phyloP scores from a whole-genome alignment of 2,113 vertebrate genomes.

The Microcebus lehilahytsara region DNA sequence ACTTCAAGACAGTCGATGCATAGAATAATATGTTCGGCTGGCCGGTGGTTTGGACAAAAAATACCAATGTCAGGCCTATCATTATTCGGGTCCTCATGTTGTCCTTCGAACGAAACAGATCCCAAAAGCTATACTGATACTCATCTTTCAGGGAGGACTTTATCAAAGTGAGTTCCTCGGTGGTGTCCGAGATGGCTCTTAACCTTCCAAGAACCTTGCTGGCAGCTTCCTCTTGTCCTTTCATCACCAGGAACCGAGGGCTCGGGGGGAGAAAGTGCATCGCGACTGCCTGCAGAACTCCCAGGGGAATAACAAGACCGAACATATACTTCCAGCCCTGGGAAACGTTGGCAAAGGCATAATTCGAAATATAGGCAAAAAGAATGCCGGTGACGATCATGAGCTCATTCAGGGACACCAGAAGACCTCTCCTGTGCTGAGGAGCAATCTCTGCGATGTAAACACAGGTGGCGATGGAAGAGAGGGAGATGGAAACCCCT shows the following conservation, averaged over 20 bases:
- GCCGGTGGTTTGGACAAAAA: constrained; percentile 95
- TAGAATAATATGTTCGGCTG: constrained; percentile 97
- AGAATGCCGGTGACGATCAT: constrained; percentile 95
- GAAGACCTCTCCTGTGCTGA: constrained; percentile 90
- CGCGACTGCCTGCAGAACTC: constrained; percentile 88
- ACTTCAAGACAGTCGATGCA: constrained; percentile 94
- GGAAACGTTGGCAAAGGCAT: constrained; percentile 86
- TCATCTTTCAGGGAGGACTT: constrained; percentile 92
- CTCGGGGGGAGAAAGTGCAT: constrained; percentile 94
- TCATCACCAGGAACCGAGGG: constrained; percentile 93
- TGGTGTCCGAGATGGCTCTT: constrained; percentile 83
- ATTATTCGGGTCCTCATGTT: constrained; percentile 93
- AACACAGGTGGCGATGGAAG: constrained; percentile 92
- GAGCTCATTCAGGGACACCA: constrained; percentile 94
- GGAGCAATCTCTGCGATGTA: constrained; percentile 97
- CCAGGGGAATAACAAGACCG: constrained; percentile 90
- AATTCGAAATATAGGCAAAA: constrained; percentile 93
- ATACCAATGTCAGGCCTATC: constrained; percentile 90
- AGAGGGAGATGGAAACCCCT: constrained; percentile 93
- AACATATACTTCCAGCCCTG: constrained; percentile 95
- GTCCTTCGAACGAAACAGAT: constrained; percentile 91
- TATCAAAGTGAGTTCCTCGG: constrained; percentile 89
- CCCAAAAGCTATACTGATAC: constrained; percentile 88
- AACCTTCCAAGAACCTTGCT: constrained; percentile 88
- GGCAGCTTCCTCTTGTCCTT: constrained; percentile 88